Evolutionary conservation across 2,797 vertebrate genomes (phyloP).

Genomic region (Gastrophryne carolinensis): DNA sequence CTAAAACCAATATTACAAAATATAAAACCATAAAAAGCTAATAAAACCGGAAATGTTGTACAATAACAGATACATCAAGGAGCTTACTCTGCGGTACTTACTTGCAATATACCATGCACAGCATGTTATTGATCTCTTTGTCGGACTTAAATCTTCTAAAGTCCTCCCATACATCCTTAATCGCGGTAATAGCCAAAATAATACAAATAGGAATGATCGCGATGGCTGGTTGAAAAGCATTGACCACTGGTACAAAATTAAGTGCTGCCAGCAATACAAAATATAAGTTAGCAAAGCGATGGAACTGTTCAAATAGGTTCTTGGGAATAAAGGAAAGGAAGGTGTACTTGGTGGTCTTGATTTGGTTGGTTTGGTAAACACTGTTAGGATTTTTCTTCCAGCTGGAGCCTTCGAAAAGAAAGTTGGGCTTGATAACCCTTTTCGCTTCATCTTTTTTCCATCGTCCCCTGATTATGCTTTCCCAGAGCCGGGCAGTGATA

Average conservation of each 20-base stretch:
- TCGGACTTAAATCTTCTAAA: slow-evolving; percentile 82
- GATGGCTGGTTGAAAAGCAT: slow-evolving; percentile 85
- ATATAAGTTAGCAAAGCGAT: slow-evolving; percentile 87
- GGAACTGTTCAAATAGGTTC: slow-evolving; percentile 89
- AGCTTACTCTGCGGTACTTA: slow-evolving; percentile 59
- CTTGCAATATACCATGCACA: slow-evolving; percentile 84
- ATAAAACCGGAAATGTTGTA: too few species aligned
- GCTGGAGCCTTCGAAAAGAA: slow-evolving; percentile 71
- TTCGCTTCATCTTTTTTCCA: slow-evolving; percentile 70
- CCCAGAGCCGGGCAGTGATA: slow-evolving; percentile 61
- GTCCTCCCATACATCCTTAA: slow-evolving; percentile 92
- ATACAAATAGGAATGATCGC: slow-evolving; percentile 81
- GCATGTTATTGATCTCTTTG: slow-evolving; percentile 80
- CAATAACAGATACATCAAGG: background rate
- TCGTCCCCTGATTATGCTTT: slow-evolving; percentile 63
- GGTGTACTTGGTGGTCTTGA: slow-evolving; percentile 90
- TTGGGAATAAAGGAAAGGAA: slow-evolving; percentile 81
- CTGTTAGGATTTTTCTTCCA: slow-evolving; percentile 80
- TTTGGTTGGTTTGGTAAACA: slow-evolving; percentile 73
- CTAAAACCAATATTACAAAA: too few species aligned
- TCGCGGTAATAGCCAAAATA: slow-evolving; percentile 81
- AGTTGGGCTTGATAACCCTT: slow-evolving; percentile 77
- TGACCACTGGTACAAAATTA: slow-evolving; percentile 87
- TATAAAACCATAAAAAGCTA: too few species aligned
- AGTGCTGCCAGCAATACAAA: slow-evolving; percentile 81